Percentiles rank a stretch among this genome's conserved stretches.
Evolutionary conservation across 2,888 invertebrate genomes (phyloP).

Genomic region (Clusia tigrina): DNA sequence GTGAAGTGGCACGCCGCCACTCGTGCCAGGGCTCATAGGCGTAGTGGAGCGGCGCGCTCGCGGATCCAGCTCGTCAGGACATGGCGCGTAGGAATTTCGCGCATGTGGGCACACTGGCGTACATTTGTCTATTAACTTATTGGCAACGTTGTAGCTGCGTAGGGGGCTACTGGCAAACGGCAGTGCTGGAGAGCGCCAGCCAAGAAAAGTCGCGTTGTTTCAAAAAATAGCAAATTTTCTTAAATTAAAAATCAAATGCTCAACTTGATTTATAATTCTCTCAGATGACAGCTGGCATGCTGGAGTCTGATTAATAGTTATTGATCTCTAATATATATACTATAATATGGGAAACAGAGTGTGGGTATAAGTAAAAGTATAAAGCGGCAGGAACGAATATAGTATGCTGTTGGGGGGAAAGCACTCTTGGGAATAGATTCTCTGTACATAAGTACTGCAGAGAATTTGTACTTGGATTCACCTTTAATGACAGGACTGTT

Average conservation of each 20-base stretch:
- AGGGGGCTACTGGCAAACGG: background rate
- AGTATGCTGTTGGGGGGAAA: too few species aligned
- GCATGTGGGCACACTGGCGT: background rate
- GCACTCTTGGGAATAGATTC: too few species aligned
- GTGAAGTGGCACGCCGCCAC: background rate
- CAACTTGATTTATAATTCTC: background rate
- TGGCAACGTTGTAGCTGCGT: conserved; percentile 1
- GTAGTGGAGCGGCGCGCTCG: too few species aligned
- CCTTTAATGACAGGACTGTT: too few species aligned
- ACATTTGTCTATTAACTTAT: conserved; percentile 3
- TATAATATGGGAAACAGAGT: too few species aligned
- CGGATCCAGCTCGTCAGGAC: too few species aligned
- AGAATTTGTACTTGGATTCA: too few species aligned
- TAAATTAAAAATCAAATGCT: conserved; percentile 10
- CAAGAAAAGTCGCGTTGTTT: conserved; percentile 48
- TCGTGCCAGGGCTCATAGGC: conserved; percentile 2
- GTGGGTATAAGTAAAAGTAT: too few species aligned
- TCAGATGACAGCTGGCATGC: background rate
- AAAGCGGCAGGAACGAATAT: too few species aligned
- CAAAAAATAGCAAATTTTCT: conserved; percentile 45
- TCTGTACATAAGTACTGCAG: too few species aligned
- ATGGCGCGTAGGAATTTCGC: background rate
- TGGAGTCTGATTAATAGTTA: background rate
- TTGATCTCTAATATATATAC: too few species aligned
- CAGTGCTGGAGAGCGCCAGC: background rate